Evolutionary conservation across 2,888 invertebrate species (phyloP), one percentile per base, ranked within the genome.

Genomic region (Lypha dubia): DNA sequence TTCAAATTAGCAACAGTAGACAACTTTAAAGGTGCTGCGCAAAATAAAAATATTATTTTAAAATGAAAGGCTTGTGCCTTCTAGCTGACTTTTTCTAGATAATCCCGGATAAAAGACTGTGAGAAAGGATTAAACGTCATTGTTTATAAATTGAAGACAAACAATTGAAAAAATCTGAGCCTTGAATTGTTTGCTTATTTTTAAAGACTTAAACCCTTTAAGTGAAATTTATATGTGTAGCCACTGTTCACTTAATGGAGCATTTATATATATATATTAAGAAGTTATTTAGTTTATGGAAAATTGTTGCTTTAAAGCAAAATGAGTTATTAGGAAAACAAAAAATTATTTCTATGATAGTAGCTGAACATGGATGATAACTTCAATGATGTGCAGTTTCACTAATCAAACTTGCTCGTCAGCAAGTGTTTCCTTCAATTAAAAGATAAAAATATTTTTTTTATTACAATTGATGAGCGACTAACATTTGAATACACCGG

Each of bases 1-100:
- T 82, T 63, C 85, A 90, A 90, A 90, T 90, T 90, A 89, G 89
- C 88, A 89, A 88, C 88, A 86, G 88, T 87, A 88, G 89, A 89
- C 89, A 87, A 87, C 86, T 88, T 88, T 88, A 89, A 89, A 88
- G 89, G 87, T 88, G 84, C 83, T 68, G 63, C 22, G 22, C 8
- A 53, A 32, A 15, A n/a, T 46, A 28, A 1, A 17, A 58, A 49
- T 56, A 53, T n/a, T n/a, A n/a, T 56, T 56, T 74, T 67, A 20
- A 74, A 68, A 87, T 58, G 2, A 86, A 89, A 90, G 88, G 89
- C 89, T 85, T 86, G 87, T 53, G 68, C 85, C 79, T 86, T 87
- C 75, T 87, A 84, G 86, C 83, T 88, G 89, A 89, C 88, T 89
- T 89, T 88, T 88, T 87, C 86, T 83, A 86, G 89, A 89, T 91